Evolutionary conservation across 2,797 vertebrate species (phyloP), one percentile per base, ranked within the genome.

Genomic region (Megaceryle alcyon): DNA sequence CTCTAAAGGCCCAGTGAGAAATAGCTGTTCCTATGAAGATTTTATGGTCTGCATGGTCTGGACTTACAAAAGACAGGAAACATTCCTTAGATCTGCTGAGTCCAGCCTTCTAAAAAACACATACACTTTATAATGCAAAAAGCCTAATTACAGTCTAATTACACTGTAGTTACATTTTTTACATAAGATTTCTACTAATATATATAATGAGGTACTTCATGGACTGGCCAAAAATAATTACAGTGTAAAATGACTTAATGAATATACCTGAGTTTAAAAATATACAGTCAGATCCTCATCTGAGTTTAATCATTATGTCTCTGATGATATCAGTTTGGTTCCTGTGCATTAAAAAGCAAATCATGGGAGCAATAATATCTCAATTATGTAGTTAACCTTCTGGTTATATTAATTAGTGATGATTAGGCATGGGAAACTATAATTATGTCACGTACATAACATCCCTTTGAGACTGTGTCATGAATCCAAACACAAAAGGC

Each of bases 311-410:
- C 26, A 77, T 72, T 88, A 66, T 87, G 63, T 94, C 86, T 82
- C 71, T 86, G 83, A 84, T 88, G 51, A 61, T 90, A 91, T 92
- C 73, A 84, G 53, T 77, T 56, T 95, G 86, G 68, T 90, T 94
- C 79, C 48, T 94, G 70, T 86, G 88, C 57, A 85, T 94, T 95
- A 92, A 86, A 95, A 95, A 84, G 51, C 63, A 96, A 88, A 93
- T 92, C 85, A 77, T 70, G 91, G 80, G 86, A 94, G 85, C 80
- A 94, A 95, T 92, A 94, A 95, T 88, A 86, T 72, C 88, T 91
- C 82, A 95, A 75, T 96, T 94, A 94, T 88, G 73, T 85, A 94
- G 87, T 97, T 96, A 97, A 96, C 96, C 88, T 96, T 96, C 95
- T 94, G 91, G 86, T 94, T 96, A 68, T 92, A 94, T 93, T 93